Evolutionary conservation across 2,888 invertebrate genomes (phyloP), one percentile per base, ranked within the genome.

Genomic region (Volucella inflata): DNA sequence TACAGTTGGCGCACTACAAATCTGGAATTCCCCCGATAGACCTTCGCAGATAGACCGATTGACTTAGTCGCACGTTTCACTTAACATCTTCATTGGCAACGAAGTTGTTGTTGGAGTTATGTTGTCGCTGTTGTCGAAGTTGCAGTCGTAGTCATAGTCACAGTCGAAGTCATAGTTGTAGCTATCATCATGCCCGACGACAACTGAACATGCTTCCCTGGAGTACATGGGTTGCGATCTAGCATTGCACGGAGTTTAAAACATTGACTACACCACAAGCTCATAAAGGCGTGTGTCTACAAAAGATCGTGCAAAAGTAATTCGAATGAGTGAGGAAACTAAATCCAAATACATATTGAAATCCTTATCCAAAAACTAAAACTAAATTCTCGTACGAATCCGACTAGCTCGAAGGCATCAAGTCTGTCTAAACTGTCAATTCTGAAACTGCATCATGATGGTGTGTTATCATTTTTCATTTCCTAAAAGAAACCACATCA

Each of bases 41-140:
- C 85, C 80, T 85, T 85, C 76, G 62, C 67, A 76, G 85, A 85
- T 85, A 85, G 76, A 80, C 71, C 85, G 85, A 85, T 85, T 85
- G 84, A 85, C 85, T 85, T 81, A 60, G 80, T 85, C 80, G 85
- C 85, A 85, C 85, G 85, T 85, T 85, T 85, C 68, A 72, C 30
- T 80, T 77, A 85, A 85, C 85, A 85, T 85, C 85, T 85, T 85
- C 85, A 85, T 85, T 72, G 65, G 11, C 21, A 55, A 55, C 50
- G 64, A 51, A 8, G 38, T 48, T 10, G 60, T 30, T 16, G 48
- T 75, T 30, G 74, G 12, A 40, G 51, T 48, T 36, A 38, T 9
- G 30, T 38, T 16, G 57, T n/a, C 16, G 64, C 64, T 46, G 62
- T n/a, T 14, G 55, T 42, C 53, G 53, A 72, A n/a, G 48, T 51